phyloP scores from a whole-genome alignment of 2,888 invertebrate species.

The Diadegma fenestrale region DNA sequence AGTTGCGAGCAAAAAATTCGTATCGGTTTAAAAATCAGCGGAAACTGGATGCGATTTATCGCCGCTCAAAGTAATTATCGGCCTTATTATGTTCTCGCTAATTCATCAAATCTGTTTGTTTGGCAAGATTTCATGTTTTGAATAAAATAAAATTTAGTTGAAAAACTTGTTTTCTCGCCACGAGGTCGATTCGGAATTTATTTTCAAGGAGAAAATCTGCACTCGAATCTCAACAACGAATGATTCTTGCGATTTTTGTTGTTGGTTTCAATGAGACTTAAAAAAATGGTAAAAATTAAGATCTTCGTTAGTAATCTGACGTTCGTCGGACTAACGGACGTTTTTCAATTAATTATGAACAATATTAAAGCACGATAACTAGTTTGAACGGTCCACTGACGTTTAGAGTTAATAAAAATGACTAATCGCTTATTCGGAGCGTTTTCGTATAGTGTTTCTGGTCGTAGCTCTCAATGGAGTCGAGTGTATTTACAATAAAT shows the following conservation, averaged over 20 bases:
- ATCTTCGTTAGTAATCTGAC: not conserved
- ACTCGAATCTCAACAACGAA: not conserved
- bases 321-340: not conserved
- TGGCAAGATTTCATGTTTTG: not conserved
- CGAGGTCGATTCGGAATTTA: not conserved
- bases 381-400: conserved; percentile 3
- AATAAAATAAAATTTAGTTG: not conserved
- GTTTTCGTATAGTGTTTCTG: conserved; percentile 24
- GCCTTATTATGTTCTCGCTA: not conserved
- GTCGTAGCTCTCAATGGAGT: conserved; percentile 11
- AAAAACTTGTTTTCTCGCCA: not conserved
- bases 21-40: conserved; percentile 20
- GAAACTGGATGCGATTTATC: conserved; percentile 22
- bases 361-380: not conserved
- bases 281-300: not conserved
- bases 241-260: not conserved
- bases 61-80: not conserved
- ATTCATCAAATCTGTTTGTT: not conserved
- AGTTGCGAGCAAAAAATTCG: not conserved
- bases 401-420: conserved; percentile 43
- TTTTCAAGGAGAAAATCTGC: not conserved
- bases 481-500: conserved; percentile 47
- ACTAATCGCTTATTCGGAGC: conserved; percentile 38
- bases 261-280: not conserved
- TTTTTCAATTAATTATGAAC: not conserved